These are phyloP conservation scores for Dynastes hyllus DNA, from an alignment of 2,888 invertebrate genomes.

Conservation along the genomic window DNA sequence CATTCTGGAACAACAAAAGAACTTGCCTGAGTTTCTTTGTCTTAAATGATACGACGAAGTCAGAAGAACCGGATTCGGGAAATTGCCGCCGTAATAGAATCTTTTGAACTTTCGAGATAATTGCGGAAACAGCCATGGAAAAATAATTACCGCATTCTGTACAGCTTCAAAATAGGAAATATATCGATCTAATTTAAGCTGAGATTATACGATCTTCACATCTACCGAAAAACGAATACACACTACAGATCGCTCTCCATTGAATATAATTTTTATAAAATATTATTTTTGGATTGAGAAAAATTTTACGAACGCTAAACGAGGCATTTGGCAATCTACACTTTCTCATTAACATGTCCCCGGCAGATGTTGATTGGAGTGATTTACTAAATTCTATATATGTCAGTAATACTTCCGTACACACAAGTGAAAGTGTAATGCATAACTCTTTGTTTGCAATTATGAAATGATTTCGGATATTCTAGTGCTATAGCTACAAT, in stretches of 20 bases:
- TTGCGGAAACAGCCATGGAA: slow-evolving; percentile 36
- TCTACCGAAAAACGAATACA: too few species aligned
- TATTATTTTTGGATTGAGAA: not conserved
- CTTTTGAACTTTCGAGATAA: slow-evolving; percentile 46
- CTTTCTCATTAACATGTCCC: slow-evolving; percentile 18
- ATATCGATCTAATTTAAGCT: not conserved
- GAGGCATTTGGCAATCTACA: slow-evolving; percentile 9
- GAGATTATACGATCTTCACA: slow-evolving; percentile 57
- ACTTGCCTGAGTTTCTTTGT: slow-evolving; percentile 29
- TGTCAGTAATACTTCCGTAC: slow-evolving; percentile 33
- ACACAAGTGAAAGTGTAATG: slow-evolving; percentile 38
- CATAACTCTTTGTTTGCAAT: slow-evolving; percentile 39
- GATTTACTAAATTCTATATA: slow-evolving; percentile 42
- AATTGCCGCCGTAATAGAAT: slow-evolving; percentile 43
- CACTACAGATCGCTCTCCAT: too few species aligned
- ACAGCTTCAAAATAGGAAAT: slow-evolving; percentile 1
- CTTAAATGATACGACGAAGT: slow-evolving; percentile 5
- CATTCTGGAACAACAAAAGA: slow-evolving; percentile 84
- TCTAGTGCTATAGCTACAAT: not conserved
- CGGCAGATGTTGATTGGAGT: slow-evolving; percentile 32
- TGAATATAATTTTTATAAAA: too few species aligned
- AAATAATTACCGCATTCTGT: slow-evolving; percentile 27
- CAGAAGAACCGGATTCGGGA: slow-evolving; percentile 36
- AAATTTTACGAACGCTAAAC: slow-evolving; percentile 18
- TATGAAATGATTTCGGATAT: slow-evolving; percentile 36